These are phyloP conservation scores for Cyprinodon diabolis DNA, from an alignment of 2,797 vertebrate genomes.

Conservation along the genomic window DNA sequence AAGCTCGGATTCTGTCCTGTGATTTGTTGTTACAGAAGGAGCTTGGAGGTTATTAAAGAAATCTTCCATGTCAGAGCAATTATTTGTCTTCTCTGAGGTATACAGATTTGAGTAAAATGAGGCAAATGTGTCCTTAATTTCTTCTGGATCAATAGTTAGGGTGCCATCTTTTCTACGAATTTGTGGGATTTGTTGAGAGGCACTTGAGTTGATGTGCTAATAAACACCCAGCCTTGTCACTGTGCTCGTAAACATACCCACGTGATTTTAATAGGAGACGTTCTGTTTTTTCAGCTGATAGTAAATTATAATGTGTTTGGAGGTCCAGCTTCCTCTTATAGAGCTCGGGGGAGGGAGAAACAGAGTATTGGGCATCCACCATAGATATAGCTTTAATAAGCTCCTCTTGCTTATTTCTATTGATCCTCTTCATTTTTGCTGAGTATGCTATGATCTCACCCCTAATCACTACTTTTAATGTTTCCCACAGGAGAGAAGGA, in stretches of 20 bases:
- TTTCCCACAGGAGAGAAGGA: not conserved
- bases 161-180: too few species aligned
- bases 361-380: not conserved
- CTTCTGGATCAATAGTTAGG: too few species aligned
- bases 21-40: too few species aligned
- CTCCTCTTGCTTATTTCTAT: not conserved
- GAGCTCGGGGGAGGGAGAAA: not conserved
- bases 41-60: too few species aligned
- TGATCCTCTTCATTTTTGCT: not conserved
- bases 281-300: slow-evolving; percentile 3
- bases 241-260: too few species aligned
- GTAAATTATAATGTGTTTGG: not conserved
- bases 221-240: too few species aligned
- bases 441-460: not conserved
- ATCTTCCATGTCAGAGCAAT: not conserved
- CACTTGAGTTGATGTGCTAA: too few species aligned
- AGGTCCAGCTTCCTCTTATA: not conserved
- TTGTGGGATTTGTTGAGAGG: too few species aligned
- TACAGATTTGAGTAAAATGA: not conserved
- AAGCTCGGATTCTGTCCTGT: too few species aligned
- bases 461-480: not conserved
- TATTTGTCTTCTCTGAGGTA: not conserved
- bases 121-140: too few species aligned
- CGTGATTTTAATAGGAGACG: not conserved
- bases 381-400: not conserved